Evolutionary conservation across 2,888 invertebrate genomes (phyloP), one percentile per base, ranked within the genome.

Genomic region (Apoderus coryli): DNA sequence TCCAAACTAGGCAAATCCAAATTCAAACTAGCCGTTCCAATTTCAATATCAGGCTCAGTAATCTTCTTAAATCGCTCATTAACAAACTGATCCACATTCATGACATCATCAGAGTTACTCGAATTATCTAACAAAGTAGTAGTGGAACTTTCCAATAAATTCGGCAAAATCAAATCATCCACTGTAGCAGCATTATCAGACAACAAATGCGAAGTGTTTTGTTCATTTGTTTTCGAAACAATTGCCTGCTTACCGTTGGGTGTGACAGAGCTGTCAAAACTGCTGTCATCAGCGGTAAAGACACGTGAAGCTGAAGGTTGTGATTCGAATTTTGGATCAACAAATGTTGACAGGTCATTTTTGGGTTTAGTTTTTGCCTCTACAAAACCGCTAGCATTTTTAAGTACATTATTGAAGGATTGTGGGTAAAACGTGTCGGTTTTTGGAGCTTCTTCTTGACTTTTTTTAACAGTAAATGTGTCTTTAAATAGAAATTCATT

Each of bases 21-120:
- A 44, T 48, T 51, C 34, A 56, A 42, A 3, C 49, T 33, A 7
- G 39, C 35, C 31, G 43, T 42, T 26, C 39, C 44, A 23, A 51
- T 38, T 27, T 52, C 54, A 11, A 51, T 36, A 29, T 56, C 57
- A 3, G 53, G 47, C 33, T 53, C 57, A 1, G 56, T 56, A 30
- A 59, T 48, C 34, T 50, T 55, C 33, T 55, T 54, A 43, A 59
- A 55, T 25, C 57, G 43, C 40, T 59, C 59, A 39, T 56, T 57
- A 3, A 58, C 57, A 42, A 59, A 56, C 34, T 58, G 59, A 47
- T 58, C 59, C 1, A 59, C 57, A 40, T 58, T 57, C 54, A 58
- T 56, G 14, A 57, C 51, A 45, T 59, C 57, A 40, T 56, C 56
- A 0, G 56, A 55, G 41, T 50, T 52, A 10, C 50, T 50, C 13